Evolutionary conservation across 2,888 invertebrate species (phyloP), one percentile per base, ranked within the genome.

Genomic region (Drosophila siamana): DNA sequence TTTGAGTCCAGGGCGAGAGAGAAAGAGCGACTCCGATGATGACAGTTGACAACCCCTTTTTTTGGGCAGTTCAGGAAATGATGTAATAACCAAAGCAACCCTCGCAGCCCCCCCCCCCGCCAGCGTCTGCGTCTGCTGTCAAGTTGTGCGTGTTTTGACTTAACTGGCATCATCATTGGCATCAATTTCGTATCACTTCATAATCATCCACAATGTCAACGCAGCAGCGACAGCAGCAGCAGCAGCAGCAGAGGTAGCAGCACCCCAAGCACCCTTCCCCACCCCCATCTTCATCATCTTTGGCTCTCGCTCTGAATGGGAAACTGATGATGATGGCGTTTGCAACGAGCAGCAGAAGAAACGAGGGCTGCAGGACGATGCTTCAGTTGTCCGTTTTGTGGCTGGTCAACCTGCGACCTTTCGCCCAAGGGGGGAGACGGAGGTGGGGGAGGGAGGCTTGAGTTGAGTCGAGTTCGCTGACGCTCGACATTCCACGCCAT

Each of bases 121-220:
- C n/a, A n/a, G n/a, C n/a, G n/a, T n/a, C n/a, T n/a, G n/a, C n/a
- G n/a, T n/a, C n/a, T n/a, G 70, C 62, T 76, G 78, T 78, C 74
- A 78, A 78, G 71, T 67, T 81, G 76, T 78, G 72, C 74, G 79
- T 78, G 81, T 74, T 81, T 69, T 73, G 71, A 82, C 84, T 88
- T 80, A 80, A 81, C 85, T 85, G 66, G 69, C 78, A 72, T 62
- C 83, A 86, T 86, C 83, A 78, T 82, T 85, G 89, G 82, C 85
- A 87, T 84, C 88, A 84, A 87, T 86, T 85, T 88, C 85, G 71
- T 85, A 88, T 88, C 82, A 80, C 74, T 80, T 81, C 69, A 86
- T 79, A 86, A 87, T 77, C 86, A 88, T 83, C 85, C 74, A 66
- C 85, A 83, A 64, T 86, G 80, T 85, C 88, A 80, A 84, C 74